These are phyloP conservation scores for Elysia crispata DNA, from an alignment of 2,888 invertebrate species.

Conservation along the genomic window DNA sequence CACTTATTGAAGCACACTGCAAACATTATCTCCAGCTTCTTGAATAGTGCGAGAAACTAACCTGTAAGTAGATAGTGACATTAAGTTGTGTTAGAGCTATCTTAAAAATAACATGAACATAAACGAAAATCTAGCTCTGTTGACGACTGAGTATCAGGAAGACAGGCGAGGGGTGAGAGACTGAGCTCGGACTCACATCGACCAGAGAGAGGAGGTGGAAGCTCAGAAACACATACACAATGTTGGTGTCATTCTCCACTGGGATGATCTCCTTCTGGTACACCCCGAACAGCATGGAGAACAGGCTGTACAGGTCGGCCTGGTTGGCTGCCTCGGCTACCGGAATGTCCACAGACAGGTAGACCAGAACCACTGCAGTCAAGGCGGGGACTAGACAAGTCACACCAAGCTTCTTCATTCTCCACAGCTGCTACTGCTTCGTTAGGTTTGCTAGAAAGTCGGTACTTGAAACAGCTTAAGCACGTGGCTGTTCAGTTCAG, in stretches of 20 bases:
- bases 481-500: too few relatives aligned
- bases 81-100: too few relatives aligned
- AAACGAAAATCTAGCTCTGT: too few relatives aligned
- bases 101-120: too few relatives aligned
- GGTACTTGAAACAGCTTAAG: too few relatives aligned
- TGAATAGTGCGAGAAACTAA: too few relatives aligned
- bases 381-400: not conserved
- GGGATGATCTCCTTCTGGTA: constrained; percentile 13
- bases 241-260: not conserved
- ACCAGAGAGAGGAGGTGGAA: not conserved
- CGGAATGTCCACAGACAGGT: not conserved
- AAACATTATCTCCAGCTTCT: too few relatives aligned
- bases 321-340: not conserved
- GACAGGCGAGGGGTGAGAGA: constrained; percentile 47
- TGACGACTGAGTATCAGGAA: too few relatives aligned
- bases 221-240: not conserved
- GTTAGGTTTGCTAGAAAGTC: too few relatives aligned
- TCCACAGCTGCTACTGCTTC: too few relatives aligned
- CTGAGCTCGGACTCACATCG: constrained; percentile 1
- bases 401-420: not conserved
- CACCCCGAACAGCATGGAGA: not conserved
- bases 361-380: not conserved
- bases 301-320: not conserved
- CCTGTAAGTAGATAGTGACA: too few relatives aligned
- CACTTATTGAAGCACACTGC: too few relatives aligned